phyloP scores from a whole-genome alignment of 2,113 vertebrate species.

The Fulica atra region DNA sequence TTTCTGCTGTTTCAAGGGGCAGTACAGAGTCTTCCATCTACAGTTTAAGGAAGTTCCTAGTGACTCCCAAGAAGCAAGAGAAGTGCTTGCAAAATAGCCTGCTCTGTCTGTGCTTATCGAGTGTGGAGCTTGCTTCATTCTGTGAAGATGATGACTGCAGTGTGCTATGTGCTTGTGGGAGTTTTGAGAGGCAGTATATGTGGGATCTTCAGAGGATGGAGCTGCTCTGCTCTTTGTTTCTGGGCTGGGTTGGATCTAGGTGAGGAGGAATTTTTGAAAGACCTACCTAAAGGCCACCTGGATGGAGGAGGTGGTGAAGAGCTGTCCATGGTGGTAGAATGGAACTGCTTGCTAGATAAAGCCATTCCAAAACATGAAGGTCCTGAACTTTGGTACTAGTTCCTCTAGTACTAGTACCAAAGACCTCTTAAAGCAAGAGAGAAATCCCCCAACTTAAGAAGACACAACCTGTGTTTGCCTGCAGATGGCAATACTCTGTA shows the following conservation, averaged over 20 bases:
- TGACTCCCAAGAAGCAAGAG: not conserved
- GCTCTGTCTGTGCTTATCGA: not conserved
- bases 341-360: not conserved
- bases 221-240: not conserved
- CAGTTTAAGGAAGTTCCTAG: not conserved
- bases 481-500: rapidly evolving
- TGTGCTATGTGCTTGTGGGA: not conserved
- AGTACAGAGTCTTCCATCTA: not conserved
- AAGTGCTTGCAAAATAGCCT: not conserved
- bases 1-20: not conserved
- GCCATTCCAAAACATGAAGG: not conserved
- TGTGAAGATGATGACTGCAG: not conserved
- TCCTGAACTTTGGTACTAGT: not conserved
- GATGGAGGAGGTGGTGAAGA: not conserved
- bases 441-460: not conserved
- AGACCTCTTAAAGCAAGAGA: not conserved
- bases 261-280: not conserved
- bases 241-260: not conserved
- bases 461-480: not conserved
- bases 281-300: not conserved
- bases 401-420: too few relatives aligned
- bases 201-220: not conserved
- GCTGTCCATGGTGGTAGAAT: not conserved
- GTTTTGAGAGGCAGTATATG: rapidly evolving
- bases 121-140: not conserved